Percentiles rank a stretch among this genome's conserved stretches.
phyloP scores from a whole-genome alignment of 2,797 vertebrate genomes.

The Coreius guichenoti region DNA sequence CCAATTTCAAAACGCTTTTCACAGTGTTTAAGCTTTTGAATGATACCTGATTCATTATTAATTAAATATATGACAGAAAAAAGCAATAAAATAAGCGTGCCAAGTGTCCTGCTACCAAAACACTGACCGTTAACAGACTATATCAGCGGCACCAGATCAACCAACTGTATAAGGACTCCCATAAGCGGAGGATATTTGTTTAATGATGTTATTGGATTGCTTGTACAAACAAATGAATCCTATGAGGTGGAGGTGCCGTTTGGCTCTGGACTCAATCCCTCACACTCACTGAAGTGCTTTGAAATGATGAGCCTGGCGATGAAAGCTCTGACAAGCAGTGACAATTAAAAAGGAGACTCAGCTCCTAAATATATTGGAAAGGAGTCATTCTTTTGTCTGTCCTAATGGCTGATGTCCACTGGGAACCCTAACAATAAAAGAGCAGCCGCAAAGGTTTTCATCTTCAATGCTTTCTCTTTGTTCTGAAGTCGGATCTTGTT shows the following conservation, averaged over 20 bases:
- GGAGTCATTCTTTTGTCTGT: constrained; percentile 64
- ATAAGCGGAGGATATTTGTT: constrained; percentile 34
- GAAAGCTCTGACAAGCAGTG: constrained; percentile 73
- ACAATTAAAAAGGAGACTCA: constrained; percentile 78
- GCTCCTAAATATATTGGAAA: constrained; percentile 67
- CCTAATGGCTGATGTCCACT: constrained; percentile 52
- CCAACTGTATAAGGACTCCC: no score
- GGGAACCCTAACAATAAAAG: constrained; percentile 56
- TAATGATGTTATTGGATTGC: constrained; percentile 27
- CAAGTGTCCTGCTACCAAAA: no score
- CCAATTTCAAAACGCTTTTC: no score
- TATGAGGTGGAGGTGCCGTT: constrained; percentile 61
- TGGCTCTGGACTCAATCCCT: constrained; percentile 23
- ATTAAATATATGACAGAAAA: no score
- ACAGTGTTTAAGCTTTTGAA: no score
- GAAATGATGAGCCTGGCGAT: constrained; percentile 57
- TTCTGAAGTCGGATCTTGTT: constrained; percentile 5
- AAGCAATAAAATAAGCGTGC: no score
- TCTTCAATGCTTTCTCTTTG: constrained; percentile 48
- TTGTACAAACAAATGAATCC: constrained; percentile 37
- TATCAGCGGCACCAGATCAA: no score
- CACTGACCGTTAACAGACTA: no score
- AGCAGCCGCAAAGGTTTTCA: constrained; percentile 62
- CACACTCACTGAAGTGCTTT: constrained; percentile 63
- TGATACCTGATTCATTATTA: no score